Base-by-base conservation (phyloP, 2,113 vertebrate genomes). In the Melospiza melodia region DNA sequence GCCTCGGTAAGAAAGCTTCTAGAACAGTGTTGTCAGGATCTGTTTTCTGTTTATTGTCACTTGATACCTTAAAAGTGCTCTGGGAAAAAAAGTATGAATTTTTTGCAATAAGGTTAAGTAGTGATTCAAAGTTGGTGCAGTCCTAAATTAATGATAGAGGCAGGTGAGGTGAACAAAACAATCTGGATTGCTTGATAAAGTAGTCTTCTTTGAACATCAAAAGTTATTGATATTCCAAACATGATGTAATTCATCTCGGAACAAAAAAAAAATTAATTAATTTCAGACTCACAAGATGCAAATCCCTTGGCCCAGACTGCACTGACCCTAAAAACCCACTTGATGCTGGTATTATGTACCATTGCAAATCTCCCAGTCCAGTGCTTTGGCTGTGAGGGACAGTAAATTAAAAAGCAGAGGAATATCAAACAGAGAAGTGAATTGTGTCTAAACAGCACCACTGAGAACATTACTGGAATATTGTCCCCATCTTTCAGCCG, bases 391-490 rank as follows among this genome's bases (percentile, higher is more conserved):
- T 87, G 55, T 73, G 43, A 94, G 59, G 48, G 80, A 69, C 10
- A 94, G 87, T 65, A 93, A 91, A 95, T 84, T 69, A 91, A 76
- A 77, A 89, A 96, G 54, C 67, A 94, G 43, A 77, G 59, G 49
- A 91, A 89, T 90, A 90, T 76, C 67, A 69, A 91, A 82, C 28
- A 77, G 62, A 78, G 55, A 85, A 95, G 59, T 66, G 78, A 87
- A 91, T 80, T 66, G 37, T 20, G 0, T 87, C 81, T 76, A 83
- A 95, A 94, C 46, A 80, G 67, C 84, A 93, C 91, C 85, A 90
- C 71, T 77, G 91, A 95, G 95, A 90, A 91, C 75, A 62, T 79
- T 94, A 83, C 27, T 66, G 46, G 63, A 82, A 94, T 94, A 92
- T 82, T 88, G 82, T 79, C 31, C 79, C 41, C 55, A 93, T 94